Conservation (phyloP, 2,797 vertebrate species). For the Platalea minor region DNA sequence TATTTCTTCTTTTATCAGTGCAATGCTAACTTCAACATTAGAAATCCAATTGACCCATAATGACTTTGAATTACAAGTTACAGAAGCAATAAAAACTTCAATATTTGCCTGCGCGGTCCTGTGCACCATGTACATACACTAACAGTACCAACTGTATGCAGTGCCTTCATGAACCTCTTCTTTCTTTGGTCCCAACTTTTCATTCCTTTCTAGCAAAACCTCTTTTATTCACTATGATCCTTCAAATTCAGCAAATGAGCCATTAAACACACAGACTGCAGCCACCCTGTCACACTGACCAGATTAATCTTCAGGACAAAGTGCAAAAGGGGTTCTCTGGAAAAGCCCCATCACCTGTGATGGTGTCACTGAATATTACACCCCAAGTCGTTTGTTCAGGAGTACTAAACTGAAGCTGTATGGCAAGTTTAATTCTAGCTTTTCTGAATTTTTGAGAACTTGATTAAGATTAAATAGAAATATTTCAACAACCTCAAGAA, state of each 20-base stretch:
- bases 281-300: not conserved
- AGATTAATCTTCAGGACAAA: not conserved
- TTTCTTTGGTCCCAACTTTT: not conserved
- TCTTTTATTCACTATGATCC: not conserved
- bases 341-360: not conserved
- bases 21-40: not conserved
- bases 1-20: not conserved
- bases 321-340: not conserved
- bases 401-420: not conserved
- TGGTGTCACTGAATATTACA: not conserved
- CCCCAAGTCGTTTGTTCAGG: not conserved
- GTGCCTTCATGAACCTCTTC: not conserved
- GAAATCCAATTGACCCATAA: not conserved
- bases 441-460: not conserved
- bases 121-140: rapidly evolving
- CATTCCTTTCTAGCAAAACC: not conserved
- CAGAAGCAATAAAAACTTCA: not conserved
- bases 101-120: not conserved
- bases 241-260: not conserved
- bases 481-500: not conserved
- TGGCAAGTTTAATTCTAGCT: not conserved
- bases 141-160: not conserved
- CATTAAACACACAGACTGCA: not conserved
- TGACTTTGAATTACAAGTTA: not conserved
- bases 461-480: not conserved